Evolutionary conservation across 64 coral and sea anemone genomes (phyloP).

Genomic region (Montipora sp.): DNA sequence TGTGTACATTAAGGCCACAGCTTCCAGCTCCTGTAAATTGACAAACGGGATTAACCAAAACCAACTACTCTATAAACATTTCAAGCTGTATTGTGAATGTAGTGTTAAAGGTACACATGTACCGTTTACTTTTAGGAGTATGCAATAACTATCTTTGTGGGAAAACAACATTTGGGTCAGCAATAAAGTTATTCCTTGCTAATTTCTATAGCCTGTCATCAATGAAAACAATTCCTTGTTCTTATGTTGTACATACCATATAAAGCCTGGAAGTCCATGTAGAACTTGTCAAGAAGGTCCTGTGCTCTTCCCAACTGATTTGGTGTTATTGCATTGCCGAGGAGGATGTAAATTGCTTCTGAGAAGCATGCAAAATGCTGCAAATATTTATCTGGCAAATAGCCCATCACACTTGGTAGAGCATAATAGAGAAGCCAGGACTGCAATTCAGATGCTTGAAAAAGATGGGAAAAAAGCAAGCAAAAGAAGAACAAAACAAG

Average conservation of each 20-base stretch:
- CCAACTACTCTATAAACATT: no score
- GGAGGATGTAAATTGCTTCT: slow-evolving; percentile 42
- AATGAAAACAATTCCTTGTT: no score
- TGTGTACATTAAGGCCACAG: slow-evolving; percentile 70
- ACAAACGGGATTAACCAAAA: neutral
- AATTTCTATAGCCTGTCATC: no score
- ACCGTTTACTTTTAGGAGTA: no score
- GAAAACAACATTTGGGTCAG: no score
- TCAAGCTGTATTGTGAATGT: no score
- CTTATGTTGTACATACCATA: neutral
- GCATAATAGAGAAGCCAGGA: slow-evolving; percentile 59
- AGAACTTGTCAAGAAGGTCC: slow-evolving; percentile 3
- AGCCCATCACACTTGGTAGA: slow-evolving; percentile 37
- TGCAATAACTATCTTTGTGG: no score
- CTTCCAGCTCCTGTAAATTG: slow-evolving; percentile 38
- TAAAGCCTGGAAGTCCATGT: slow-evolving; percentile 5
- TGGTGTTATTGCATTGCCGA: slow-evolving; percentile 14
- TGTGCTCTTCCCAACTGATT: neutral
- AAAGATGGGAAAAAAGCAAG: neutral
- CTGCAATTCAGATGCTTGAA: slow-evolving; percentile 69
- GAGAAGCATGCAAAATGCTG: slow-evolving; percentile 33
- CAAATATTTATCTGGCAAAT: slow-evolving; percentile 36
- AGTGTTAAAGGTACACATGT: no score
- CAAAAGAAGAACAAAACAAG: no score
- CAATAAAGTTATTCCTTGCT: no score